Evolutionary conservation across 2,888 invertebrate species (phyloP).

Genomic region (Diploptera punctata): DNA sequence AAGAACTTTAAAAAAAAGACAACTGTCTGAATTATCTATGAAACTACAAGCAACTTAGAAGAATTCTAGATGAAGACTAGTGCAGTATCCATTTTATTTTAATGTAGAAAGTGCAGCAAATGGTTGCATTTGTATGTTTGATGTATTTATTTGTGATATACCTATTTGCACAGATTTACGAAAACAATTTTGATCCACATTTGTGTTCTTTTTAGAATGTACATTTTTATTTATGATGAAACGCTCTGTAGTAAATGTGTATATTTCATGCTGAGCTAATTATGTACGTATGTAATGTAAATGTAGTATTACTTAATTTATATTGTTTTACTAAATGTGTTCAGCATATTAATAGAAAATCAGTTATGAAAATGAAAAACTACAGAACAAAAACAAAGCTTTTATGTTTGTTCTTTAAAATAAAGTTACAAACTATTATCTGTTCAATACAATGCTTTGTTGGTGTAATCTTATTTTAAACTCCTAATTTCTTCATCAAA

Average conservation of each 20-base stretch:
- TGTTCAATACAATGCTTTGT: not conserved
- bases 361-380: not conserved
- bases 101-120: not conserved
- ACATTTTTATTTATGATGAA: conserved; percentile 28
- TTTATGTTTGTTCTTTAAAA: conserved; percentile 36
- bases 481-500: too few relatives aligned
- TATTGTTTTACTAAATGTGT: conserved; percentile 30
- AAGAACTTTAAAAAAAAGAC: not conserved
- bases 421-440: conserved; percentile 30
- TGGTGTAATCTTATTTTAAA: too few relatives aligned
- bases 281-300: conserved; percentile 33
- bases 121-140: conserved; percentile 32
- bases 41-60: not conserved
- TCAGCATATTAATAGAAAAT: conserved; percentile 24
- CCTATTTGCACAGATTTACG: conserved; percentile 33
- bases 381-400: conserved; percentile 7
- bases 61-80: not conserved
- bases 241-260: conserved; percentile 21
- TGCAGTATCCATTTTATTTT: not conserved
- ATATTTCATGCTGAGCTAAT: conserved; percentile 18
- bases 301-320: conserved; percentile 38
- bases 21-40: not conserved
- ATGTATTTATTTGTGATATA: conserved; percentile 42
- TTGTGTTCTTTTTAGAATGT: conserved; percentile 36
- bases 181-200: conserved; percentile 31